Evolutionary conservation across 2,113 vertebrate species (phyloP), one percentile per base, ranked within the genome.

Genomic region (Oriolus oriolus): DNA sequence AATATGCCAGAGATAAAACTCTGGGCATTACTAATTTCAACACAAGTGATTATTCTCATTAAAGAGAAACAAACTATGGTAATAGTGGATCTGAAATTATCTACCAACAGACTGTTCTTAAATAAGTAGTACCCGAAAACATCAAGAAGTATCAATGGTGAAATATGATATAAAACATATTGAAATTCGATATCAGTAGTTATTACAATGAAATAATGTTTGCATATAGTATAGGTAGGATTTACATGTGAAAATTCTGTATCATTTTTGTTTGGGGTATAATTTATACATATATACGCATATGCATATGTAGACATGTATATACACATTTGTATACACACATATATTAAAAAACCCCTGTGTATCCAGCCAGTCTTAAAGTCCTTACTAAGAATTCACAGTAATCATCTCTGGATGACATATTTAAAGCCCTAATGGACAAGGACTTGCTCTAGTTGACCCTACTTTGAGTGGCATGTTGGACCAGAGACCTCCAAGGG

Each of bases 221-320:
- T 11, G 75, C 9, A 60, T 45, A 19, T 13, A 33, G 5, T 24
- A n/a, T 11, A 42, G 2, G 11, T 41, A 70, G 22, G 26, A 57
- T 59, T 75, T 59, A 11, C 7, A 54, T 10, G 2, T 24, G 26
- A 61, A 69, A 93, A 66, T 42, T 60, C 16, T 31, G 12, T 17
- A 45, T 42, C n/a, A 41, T 63, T 84, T 57, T 68, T 2, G 3
- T 33, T 68, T 49, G 12, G 35, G 7, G 13, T 37, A 45, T 23
- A 70, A 53, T 61, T 53, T 31, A 45, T 52, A n/a, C 22, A 35
- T 65, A 17, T 4, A 24, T 11, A 37, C 1, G 17, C 2, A 24
- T 31, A 47, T 9, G 41, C 3, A 5, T 16, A 66, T 21, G 1
- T 13, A 47, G 17, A 28, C 1, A 22, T 26, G 5, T 17, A n/a